Evolutionary conservation across 1,140 invertebrate species (phyloP).

Genomic region (Aricia agestis): DNA sequence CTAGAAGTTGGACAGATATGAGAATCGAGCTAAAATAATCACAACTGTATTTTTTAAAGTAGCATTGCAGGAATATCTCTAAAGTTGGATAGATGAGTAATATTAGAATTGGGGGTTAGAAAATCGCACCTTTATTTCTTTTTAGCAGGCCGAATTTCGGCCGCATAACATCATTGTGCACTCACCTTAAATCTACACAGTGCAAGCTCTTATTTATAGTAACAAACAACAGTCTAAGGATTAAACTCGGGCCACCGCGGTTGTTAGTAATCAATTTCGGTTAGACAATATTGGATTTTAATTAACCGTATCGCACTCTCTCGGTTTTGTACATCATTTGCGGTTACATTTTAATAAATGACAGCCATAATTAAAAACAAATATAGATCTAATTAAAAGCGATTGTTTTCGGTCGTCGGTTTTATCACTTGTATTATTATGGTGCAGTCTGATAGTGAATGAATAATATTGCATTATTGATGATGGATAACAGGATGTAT

Average conservation of each 20-base stretch:
- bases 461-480: constrained; percentile 39
- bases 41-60: no score
- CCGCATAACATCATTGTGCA: no score
- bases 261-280: constrained; percentile 64
- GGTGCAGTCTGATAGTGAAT: constrained; percentile 52
- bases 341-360: constrained; percentile 26
- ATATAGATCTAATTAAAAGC: constrained; percentile 23
- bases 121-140: no score
- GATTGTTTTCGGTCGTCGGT: constrained; percentile 12
- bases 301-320: constrained; percentile 56
- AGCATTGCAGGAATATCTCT: no score
- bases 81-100: no score
- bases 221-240: constrained; percentile 44
- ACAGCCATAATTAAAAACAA: constrained; percentile 21
- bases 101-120: no score
- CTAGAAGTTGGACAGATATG: no score
- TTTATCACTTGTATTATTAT: constrained; percentile 14
- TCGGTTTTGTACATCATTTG: constrained; percentile 30
- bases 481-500: no score
- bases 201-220: constrained; percentile 26
- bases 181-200: no score
- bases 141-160: no score
- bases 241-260: constrained; percentile 49
- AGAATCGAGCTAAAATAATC: no score
- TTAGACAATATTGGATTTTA: constrained; percentile 72